phyloP scores from a whole-genome alignment of 2,888 invertebrate species.

The Charanyca ferruginea region DNA sequence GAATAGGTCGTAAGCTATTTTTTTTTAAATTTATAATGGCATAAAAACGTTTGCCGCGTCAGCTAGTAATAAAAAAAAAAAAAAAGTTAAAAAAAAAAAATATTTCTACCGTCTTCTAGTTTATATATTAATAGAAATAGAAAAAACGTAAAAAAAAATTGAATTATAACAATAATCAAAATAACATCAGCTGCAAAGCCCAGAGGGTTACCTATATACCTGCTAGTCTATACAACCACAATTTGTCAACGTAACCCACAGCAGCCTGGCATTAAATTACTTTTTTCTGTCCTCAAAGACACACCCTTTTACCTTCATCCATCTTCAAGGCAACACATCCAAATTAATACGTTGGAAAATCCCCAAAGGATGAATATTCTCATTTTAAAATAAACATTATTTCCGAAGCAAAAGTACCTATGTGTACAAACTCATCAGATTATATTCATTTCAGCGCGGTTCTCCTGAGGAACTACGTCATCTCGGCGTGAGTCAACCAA shows the following conservation, averaged over 20 bases:
- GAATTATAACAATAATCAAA: no score
- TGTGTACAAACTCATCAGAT: constrained; percentile 44
- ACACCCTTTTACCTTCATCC: constrained; percentile 34
- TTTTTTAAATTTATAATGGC: no score
- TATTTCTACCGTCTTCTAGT: no score
- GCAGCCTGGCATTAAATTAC: constrained; percentile 37
- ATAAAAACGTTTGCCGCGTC: no score
- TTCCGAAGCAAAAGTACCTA: constrained; percentile 31
- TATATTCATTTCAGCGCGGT: constrained; percentile 32
- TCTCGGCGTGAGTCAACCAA: constrained; percentile 47
- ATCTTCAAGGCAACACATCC: constrained; percentile 44
- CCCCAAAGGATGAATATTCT: constrained; percentile 46
- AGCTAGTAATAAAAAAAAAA: no score
- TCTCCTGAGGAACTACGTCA: constrained; percentile 13
- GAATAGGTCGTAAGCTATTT: no score
- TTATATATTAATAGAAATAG: no score
- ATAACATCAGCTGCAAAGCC: neutral
- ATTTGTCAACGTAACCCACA: constrained; percentile 25
- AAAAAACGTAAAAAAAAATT: no score
- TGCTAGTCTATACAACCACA: constrained; percentile 11
- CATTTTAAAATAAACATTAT: constrained; percentile 52
- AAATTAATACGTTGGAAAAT: constrained; percentile 45
- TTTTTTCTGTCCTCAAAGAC: constrained; percentile 47
- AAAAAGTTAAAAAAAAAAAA: no score
- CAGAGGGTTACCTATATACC: neutral